Base-by-base conservation (phyloP, 2,797 vertebrate genomes). In the Rhinella marina region DNA sequence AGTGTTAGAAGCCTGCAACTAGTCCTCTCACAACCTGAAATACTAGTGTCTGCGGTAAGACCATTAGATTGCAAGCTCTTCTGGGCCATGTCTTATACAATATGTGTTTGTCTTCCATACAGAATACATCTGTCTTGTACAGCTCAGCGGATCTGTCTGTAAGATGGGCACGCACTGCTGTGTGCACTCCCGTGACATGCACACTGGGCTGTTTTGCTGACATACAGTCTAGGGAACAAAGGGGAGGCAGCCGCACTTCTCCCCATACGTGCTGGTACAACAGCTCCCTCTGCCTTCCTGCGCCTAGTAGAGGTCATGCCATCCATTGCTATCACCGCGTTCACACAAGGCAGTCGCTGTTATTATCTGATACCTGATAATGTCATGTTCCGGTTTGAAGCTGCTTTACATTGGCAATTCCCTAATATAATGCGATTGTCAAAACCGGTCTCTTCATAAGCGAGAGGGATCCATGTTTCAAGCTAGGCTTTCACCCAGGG, bases 201-300 rank as follows among this genome's bases (percentile, higher is more conserved):
- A 27, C 48, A 64, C 17, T 0, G 29, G 23, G 41, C 23, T 41
- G 54, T 73, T 85, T 73, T 85, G 94, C 92, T 93, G 93, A 92
- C 93, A 93, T 91, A 14, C 91, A 92, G 92, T 93, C 93, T 89
- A 91, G 90, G 92, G 94, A 85, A 94, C 94, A 95, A 95, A 94
- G 94, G 94, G 90, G 91, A 89, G 91, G 88, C 59, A 89, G 52
- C 90, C 88, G 64, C 23, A 8, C 19, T 23, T 14, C 48, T 17
- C 25, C 16, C 41, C 70, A 56, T 89, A 90, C 29, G 82, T 90
- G 78, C 80, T 64, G 57, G 54, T 89, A 90, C 91, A 92, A 92
- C 91, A 93, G 92, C 92, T 91, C 92, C 92, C 92, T 90, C 92
- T 91, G 79, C 21, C 79, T 59, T 66, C 41, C 85, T 56, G 77